Evolutionary conservation across 1,140 invertebrate genomes (phyloP).

Genomic region (Pectinophora gossypiella): DNA sequence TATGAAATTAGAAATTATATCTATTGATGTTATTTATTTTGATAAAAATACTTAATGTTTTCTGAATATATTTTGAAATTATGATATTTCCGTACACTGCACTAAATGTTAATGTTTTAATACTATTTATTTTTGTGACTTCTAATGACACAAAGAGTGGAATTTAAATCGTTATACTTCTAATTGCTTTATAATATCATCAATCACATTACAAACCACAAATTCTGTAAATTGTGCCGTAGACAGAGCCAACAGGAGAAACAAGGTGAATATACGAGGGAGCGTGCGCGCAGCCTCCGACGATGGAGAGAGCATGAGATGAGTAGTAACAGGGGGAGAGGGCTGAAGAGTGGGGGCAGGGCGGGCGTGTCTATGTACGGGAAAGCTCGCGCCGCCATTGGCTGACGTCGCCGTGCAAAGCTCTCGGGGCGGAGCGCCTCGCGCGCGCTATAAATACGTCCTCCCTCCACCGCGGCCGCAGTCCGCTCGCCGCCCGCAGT

Average conservation of each 20-base stretch:
- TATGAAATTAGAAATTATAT: too few relatives aligned
- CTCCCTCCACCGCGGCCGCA: conserved; percentile 61
- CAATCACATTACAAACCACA: conserved; percentile 27
- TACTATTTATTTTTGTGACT: too few relatives aligned
- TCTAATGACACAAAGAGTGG: conserved; percentile 10
- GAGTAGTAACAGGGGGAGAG: not conserved
- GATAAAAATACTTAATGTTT: too few relatives aligned
- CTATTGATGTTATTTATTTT: too few relatives aligned
- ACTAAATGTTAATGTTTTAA: too few relatives aligned
- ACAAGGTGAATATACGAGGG: conserved; percentile 19
- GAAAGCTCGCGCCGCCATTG: conserved; percentile 49
- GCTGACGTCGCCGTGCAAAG: conserved; percentile 23
- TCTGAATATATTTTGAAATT: too few relatives aligned
- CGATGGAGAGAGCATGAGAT: conserved; percentile 15
- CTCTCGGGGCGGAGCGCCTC: conserved; percentile 36
- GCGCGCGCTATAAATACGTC: conserved; percentile 38
- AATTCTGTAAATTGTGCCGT: conserved; percentile 23
- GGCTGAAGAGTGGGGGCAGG: conserved; percentile 3
- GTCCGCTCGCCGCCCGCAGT: conserved; percentile 47
- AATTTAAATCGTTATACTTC: conserved; percentile 15
- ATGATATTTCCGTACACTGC: too few relatives aligned
- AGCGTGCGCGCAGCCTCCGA: conserved; percentile 13
- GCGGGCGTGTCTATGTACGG: conserved; percentile 42
- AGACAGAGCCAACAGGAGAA: conserved; percentile 17
- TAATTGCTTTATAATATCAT: conserved; percentile 19